Percentiles rank a stretch among this genome's conserved stretches.
Conservation (phyloP, 2,113 vertebrate species). For the Empidonax alnorum region DNA sequence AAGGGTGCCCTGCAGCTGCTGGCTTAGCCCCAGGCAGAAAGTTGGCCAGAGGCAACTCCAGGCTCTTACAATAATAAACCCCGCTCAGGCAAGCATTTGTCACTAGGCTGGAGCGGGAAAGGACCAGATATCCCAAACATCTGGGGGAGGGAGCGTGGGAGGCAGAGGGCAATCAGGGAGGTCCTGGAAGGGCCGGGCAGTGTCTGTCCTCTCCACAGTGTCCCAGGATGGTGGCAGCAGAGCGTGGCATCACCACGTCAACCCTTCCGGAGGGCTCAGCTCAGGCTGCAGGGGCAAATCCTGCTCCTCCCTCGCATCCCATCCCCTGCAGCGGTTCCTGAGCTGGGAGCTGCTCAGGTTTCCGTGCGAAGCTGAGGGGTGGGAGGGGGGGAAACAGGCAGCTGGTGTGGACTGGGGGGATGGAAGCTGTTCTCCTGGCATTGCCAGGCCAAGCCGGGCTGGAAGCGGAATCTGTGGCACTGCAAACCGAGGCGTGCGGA, state of each 20-base stretch:
- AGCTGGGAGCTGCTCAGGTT: neutral
- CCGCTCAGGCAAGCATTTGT: constrained; percentile 23
- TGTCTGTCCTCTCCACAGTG: neutral
- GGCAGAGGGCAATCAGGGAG: neutral
- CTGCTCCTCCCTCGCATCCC: neutral
- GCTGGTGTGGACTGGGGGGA: neutral
- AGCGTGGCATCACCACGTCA: neutral
- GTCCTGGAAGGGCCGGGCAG: neutral
- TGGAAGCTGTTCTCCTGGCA: neutral
- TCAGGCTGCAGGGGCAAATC: neutral
- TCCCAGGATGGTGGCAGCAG: neutral
- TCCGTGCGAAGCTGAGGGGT: neutral
- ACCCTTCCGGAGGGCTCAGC: neutral
- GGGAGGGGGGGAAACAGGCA: accelerated
- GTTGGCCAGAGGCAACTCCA: constrained; percentile 42
- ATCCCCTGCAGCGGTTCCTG: neutral
- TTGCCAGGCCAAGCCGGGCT: neutral
- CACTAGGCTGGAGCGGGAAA: neutral
- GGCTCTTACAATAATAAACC: constrained; percentile 61
- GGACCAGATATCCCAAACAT: constrained; percentile 65
- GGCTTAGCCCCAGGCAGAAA: constrained; percentile 40
- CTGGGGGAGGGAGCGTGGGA: constrained; percentile 22
- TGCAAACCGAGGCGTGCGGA: accelerated
- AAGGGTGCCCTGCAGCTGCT: constrained; percentile 23
- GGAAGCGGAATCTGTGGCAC: neutral